A percentile compares a stretch with the other conserved stretches of the same genome.
Evolutionary conservation across 2,113 vertebrate genomes (phyloP).

Genomic region (Leuciscus idus): DNA sequence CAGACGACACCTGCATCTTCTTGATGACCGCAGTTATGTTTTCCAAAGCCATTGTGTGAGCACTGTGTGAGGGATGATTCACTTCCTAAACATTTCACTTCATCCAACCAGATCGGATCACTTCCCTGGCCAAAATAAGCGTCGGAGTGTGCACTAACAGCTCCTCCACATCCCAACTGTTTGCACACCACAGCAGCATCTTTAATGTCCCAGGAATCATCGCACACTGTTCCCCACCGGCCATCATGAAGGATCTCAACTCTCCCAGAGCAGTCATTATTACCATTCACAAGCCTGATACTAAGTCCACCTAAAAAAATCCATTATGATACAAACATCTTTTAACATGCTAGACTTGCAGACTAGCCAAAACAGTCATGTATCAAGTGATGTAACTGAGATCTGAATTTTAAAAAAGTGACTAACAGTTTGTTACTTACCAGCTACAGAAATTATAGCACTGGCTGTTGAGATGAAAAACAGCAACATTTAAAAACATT

Average conservation of each 20-base stretch:
- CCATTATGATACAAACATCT: constrained; percentile 42
- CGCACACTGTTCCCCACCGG: background rate
- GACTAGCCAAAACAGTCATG: background rate
- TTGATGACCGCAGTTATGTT: constrained; percentile 60
- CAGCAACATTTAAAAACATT: background rate
- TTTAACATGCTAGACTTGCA: background rate
- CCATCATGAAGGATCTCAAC: constrained; percentile 51
- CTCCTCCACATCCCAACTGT: constrained; percentile 62
- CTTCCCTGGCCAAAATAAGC: constrained; percentile 66
- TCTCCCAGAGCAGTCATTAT: constrained; percentile 57
- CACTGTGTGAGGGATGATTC: constrained; percentile 63
- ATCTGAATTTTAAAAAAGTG: background rate
- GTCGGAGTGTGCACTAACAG: constrained; percentile 33
- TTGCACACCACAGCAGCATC: background rate
- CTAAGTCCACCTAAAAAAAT: background rate
- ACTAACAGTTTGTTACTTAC: background rate
- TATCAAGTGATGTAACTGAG: background rate
- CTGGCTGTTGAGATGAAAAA: background rate
- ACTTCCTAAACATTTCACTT: constrained; percentile 63
- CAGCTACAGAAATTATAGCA: background rate
- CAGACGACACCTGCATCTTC: constrained; percentile 71
- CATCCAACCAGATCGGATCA: constrained; percentile 63
- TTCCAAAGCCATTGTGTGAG: constrained; percentile 45
- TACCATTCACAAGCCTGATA: constrained; percentile 55
- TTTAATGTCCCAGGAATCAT: background rate